Conservation (phyloP, 2,888 invertebrate species). For the Drosophila austrosaltans region DNA sequence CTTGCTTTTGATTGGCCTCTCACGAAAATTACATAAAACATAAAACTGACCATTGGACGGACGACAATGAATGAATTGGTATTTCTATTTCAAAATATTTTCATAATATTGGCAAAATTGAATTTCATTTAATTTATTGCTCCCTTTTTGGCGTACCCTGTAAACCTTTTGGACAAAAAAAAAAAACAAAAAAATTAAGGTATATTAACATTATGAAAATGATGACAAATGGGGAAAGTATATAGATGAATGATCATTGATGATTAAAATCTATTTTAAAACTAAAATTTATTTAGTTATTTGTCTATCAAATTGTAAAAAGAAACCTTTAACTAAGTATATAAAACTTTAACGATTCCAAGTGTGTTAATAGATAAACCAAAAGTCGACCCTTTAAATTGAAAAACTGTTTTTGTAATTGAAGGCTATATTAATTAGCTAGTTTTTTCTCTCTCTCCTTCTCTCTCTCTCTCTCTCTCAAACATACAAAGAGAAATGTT, state of each 20-base stretch:
- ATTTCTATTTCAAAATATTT: conserved; percentile 22
- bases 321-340: too few species aligned
- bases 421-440: conserved; percentile 29
- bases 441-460: neutral
- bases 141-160: neutral
- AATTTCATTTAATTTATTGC: conserved; percentile 30
- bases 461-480: neutral
- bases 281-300: too few species aligned
- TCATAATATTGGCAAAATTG: conserved; percentile 27
- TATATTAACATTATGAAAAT: too few species aligned
- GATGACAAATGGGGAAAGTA: too few species aligned
- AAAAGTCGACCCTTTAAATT: neutral
- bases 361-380: neutral
- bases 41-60: neutral
- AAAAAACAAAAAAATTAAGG: too few species aligned
- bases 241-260: too few species aligned
- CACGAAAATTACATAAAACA: conserved; percentile 45
- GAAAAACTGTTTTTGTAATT: conserved; percentile 1
- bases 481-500: neutral
- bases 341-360: too few species aligned
- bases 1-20: conserved; percentile 40
- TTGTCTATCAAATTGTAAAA: too few species aligned
- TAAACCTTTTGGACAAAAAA: neutral
- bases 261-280: too few species aligned
- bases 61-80: conserved; percentile 8